Percentiles rank a stretch among this genome's conserved stretches.
Evolutionary conservation across 2,888 invertebrate genomes (phyloP).

Genomic region (Nephrocerus scutellatus): DNA sequence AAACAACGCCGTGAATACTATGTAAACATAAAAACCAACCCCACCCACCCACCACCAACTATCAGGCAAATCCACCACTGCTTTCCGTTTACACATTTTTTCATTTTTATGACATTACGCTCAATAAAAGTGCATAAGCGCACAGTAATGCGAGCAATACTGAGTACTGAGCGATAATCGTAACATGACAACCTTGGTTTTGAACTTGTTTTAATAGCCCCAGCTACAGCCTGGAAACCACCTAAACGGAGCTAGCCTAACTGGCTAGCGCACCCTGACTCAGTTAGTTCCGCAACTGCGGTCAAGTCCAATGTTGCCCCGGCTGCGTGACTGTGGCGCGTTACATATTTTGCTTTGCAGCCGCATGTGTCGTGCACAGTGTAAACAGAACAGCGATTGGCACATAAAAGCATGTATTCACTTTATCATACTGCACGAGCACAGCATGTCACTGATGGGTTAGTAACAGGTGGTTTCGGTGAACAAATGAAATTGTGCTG

Average conservation of each 20-base stretch:
- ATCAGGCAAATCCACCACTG: not conserved
- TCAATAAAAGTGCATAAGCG: too few species aligned
- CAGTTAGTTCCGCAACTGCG: slow-evolving; percentile 24
- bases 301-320: slow-evolving; percentile 24
- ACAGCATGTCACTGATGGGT: too few species aligned
- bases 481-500: too few species aligned
- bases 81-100: slow-evolving; percentile 4
- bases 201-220: slow-evolving; percentile 22
- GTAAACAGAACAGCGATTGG: too few species aligned
- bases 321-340: slow-evolving; percentile 20
- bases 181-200: slow-evolving; percentile 23
- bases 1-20: too few species aligned
- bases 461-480: too few species aligned
- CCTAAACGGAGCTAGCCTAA: slow-evolving; percentile 23
- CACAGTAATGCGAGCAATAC: slow-evolving; percentile 13
- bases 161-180: slow-evolving; percentile 8
- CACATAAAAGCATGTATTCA: too few species aligned
- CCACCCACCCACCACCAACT: not conserved
- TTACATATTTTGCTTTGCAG: too few species aligned
- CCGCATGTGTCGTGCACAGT: too few species aligned
- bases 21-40: too few species aligned
- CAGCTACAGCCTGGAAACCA: too few species aligned
- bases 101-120: slow-evolving; percentile 16
- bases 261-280: slow-evolving; percentile 23
- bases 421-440: too few species aligned